Conservation (phyloP, 1,140 invertebrate species). For the Bombus pyrosoma region DNA sequence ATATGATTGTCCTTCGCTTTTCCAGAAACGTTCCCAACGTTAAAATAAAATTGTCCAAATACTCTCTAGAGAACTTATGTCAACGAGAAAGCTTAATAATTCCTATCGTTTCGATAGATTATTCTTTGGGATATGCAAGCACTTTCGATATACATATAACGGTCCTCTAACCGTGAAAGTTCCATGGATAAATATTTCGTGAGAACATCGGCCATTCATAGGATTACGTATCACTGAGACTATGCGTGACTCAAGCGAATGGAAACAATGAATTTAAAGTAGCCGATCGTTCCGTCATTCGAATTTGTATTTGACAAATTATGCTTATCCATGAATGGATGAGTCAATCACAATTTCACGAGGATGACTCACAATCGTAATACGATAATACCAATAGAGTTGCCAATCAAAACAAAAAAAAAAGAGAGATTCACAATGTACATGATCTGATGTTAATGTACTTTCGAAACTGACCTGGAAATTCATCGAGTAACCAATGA, state of each 20-base stretch:
- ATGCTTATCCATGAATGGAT: neutral
- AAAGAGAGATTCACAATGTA: neutral
- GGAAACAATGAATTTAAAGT: slow-evolving; percentile 15
- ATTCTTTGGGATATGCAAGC: no score
- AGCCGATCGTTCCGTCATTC: neutral
- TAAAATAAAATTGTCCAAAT: no score
- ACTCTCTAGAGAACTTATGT: no score
- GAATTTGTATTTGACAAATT: neutral
- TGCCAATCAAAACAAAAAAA: neutral
- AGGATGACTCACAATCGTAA: slow-evolving; percentile 1
- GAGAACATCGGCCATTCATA: slow-evolving; percentile 3
- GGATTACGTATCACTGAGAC: slow-evolving; percentile 17
- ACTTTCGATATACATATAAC: neutral
- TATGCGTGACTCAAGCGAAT: slow-evolving; percentile 12
- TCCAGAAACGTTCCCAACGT: no score
- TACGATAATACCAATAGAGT: no score
- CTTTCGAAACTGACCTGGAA: neutral
- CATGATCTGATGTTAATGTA: neutral
- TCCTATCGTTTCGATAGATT: no score
- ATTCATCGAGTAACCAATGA: neutral
- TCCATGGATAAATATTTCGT: neutral
- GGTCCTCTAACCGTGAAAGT: neutral
- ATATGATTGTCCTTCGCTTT: no score
- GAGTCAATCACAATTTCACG: neutral
- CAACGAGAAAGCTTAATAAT: no score